These are phyloP conservation scores for Netelia virgata DNA, from an alignment of 2,888 invertebrate species.

Conservation along the genomic window DNA sequence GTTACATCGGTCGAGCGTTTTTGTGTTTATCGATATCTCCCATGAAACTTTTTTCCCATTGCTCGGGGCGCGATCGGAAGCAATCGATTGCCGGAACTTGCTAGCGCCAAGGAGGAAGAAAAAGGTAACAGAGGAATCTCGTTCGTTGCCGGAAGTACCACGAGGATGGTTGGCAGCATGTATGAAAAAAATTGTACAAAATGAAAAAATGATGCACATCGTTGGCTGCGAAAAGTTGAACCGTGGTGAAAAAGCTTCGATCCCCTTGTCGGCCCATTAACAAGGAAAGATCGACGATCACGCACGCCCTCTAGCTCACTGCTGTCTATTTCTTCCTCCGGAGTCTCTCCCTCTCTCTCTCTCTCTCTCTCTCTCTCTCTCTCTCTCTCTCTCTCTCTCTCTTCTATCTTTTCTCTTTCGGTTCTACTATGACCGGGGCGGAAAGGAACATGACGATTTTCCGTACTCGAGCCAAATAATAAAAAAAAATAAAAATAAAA, in stretches of 20 bases:
- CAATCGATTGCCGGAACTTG: conserved; percentile 67
- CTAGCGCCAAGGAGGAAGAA: conserved; percentile 29
- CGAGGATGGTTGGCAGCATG: conserved; percentile 48
- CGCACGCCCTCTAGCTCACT: conserved; percentile 55
- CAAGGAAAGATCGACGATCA: conserved; percentile 68
- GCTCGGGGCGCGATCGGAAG: conserved; percentile 17
- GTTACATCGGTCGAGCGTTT: conserved; percentile 15
- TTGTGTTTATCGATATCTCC: conserved; percentile 16
- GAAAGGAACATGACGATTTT: conserved; percentile 48
- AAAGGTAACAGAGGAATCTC: conserved; percentile 28
- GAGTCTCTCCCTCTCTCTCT: no score
- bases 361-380: conserved; percentile 14
- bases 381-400: conserved; percentile 6
- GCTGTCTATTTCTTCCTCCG: conserved; percentile 65
- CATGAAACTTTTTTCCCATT: conserved; percentile 48
- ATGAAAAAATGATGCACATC: conserved; percentile 22
- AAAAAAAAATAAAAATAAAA: conserved; percentile 27
- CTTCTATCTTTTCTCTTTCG: conserved; percentile 46
- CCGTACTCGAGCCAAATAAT: conserved; percentile 41
- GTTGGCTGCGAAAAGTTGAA: conserved; percentile 41
- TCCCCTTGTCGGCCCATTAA: conserved; percentile 70
- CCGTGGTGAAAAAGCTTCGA: conserved; percentile 50
- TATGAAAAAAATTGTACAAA: conserved; percentile 22
- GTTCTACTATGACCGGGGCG: conserved; percentile 39
- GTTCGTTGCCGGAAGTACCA: conserved; percentile 59